These are phyloP conservation scores for Julus scanicus DNA, from an alignment of 2,888 invertebrate species.

Conservation along the genomic window DNA sequence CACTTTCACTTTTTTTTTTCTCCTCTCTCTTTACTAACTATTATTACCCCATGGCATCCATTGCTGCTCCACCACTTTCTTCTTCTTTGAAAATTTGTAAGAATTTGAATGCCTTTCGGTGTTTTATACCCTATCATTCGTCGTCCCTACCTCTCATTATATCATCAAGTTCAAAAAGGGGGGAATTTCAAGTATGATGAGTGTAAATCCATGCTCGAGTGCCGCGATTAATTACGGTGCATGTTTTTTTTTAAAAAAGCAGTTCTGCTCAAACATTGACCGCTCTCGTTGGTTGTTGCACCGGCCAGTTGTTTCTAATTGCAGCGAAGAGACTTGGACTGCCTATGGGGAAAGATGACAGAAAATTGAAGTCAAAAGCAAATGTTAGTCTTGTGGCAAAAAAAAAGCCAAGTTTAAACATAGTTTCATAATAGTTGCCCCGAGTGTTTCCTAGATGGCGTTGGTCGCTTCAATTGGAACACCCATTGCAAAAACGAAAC, in stretches of 20 bases:
- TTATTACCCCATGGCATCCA: slow-evolving; percentile 4
- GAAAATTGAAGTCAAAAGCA: too few species aligned
- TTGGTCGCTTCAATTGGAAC: not conserved
- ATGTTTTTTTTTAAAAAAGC: not conserved
- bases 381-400: too few species aligned
- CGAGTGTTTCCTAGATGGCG: not conserved
- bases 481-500: too few species aligned
- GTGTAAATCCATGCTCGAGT: slow-evolving; percentile 19
- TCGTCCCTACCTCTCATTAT: not conserved
- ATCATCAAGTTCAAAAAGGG: not conserved
- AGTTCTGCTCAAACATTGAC: not conserved
- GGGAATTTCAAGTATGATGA: slow-evolving; percentile 28
- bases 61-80: not conserved
- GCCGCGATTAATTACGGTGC: not conserved
- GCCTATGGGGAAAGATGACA: too few species aligned
- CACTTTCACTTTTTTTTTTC: not conserved
- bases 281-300: not conserved
- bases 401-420: too few species aligned
- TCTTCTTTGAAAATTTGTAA: not conserved
- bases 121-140: slow-evolving; percentile 8
- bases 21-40: not conserved
- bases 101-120: slow-evolving; percentile 33
- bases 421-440: not conserved
- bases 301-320: not conserved
- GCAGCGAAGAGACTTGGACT: too few species aligned